phyloP scores from a whole-genome alignment of 2,113 vertebrate species.

The Microcebus lehilahytsara region DNA sequence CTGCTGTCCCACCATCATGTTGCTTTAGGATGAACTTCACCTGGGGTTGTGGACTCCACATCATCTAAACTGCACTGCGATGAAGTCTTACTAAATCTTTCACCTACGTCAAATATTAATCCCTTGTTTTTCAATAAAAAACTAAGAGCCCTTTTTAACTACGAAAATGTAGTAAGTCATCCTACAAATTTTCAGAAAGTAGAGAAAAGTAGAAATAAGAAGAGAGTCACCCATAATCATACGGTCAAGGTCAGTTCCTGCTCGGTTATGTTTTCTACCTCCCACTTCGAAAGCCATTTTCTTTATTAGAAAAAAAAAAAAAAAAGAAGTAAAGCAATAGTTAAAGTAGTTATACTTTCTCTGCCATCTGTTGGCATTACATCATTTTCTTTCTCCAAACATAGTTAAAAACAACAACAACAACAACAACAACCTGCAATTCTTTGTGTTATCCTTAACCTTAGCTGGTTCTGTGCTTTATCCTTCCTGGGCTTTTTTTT shows the following conservation, averaged over 20 bases:
- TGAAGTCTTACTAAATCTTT: background rate
- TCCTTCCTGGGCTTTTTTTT: background rate
- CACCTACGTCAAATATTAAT: background rate
- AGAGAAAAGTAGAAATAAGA: background rate
- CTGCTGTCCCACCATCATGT: background rate
- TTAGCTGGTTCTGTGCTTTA: background rate
- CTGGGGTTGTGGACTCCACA: background rate
- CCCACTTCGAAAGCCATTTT: background rate
- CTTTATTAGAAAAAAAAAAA: background rate
- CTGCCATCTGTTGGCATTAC: constrained; percentile 8
- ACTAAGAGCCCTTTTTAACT: background rate
- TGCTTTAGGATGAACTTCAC: background rate
- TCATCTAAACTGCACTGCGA: background rate
- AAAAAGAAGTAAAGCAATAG: background rate
- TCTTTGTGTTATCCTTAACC: background rate
- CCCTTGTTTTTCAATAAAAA: constrained; percentile 6
- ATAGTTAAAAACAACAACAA: background rate
- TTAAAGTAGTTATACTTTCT: background rate
- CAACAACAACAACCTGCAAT: background rate
- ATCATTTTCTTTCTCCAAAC: constrained; percentile 51
- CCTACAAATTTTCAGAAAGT: background rate
- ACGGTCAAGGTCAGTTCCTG: background rate
- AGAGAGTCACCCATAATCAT: background rate
- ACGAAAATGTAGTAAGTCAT: background rate
- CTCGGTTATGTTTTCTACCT: background rate